Evolutionary conservation across 2,888 invertebrate species (phyloP), one percentile per base, ranked within the genome.

Genomic region (Hirtodrosophila alboralis): DNA sequence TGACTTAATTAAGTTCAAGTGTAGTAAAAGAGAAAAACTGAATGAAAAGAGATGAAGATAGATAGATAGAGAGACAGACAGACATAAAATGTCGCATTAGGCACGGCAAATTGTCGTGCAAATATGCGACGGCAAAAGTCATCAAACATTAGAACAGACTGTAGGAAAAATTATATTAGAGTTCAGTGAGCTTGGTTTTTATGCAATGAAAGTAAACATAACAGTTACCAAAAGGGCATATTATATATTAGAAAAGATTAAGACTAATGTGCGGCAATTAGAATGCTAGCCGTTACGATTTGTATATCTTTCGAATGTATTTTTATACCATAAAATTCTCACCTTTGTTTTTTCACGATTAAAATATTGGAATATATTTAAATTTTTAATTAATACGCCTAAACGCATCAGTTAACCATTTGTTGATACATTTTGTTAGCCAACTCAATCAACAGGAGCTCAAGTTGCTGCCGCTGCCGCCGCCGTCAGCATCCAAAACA

Each of bases 1-100:
- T 80, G 76, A 67, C 79, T 80, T 81, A 75, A 81, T 80, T 79
- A 80, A 83, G 74, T 61, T 74, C 71, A 52, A 64, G 67, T 59
- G 68, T 33, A 49, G 48, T 49, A 53, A 54, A 51, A 52, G 57
- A 33, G 64, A 51, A 56, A 38, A 31, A 14, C 40, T 12, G 31
- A 26, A 48, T 30, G 59, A 54, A 51, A 54, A 26, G 36, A 60
- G 53, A 65, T 61, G 58, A 47, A 48, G 53, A 74, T 37, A 47
- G 31, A 64, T 61, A 52, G 48, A 54, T 43, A 68, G 59, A 65
- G 48, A 53, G 33, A 31, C 30, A n/a, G n/a, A n/a, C n/a, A n/a
- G n/a, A 48, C 36, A 33, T 58, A 69, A 75, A 60, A 66, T 61
- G 64, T 73, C 63, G 59, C 60, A 65, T 72, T 72, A 73, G 45